Evolutionary conservation across 2,113 vertebrate genomes (phyloP), one percentile per base, ranked within the genome.

Genomic region (Gallinago undulata): DNA sequence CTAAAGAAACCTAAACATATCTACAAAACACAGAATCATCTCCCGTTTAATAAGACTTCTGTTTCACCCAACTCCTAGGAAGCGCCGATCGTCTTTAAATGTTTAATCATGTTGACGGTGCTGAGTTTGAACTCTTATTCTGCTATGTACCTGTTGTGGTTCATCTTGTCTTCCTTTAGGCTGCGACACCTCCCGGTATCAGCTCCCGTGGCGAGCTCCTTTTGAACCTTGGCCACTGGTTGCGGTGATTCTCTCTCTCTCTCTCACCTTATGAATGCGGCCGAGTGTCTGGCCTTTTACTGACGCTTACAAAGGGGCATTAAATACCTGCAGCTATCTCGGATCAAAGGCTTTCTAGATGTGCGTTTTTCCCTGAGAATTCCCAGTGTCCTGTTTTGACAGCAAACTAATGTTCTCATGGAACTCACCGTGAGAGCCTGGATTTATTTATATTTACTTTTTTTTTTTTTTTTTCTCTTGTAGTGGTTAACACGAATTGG

Each of bases 81-180:
- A 19, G 35, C 53, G 4, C 19, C 10, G 21, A 48, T 48, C 48
- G 22, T 48, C 28, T 14, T 41, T 13, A 7, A 37, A 4, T 11
- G 41, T 53, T 67, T 19, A 3, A 2, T 45, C 33, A 0, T 1
- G 24, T 45, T 50, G 10, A 4, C 28, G 13, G 0, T 6, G 25
- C 4, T 2, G 63, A 33, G 50, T 53, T 18, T 21, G 70, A 64
- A 2, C 62, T 53, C 30, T 28, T 39, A 24, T 35, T 14, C 45
- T 15, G 17, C 53, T 37, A 57, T 22, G 21, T 39, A 1, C 19
- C 23, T n/a, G 17, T 15, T 16, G 55, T 19, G 31, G 25, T 31
- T 64, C n/a, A 15, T 48, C 33, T 23, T 8, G 21, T 2, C 13
- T 57, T 33, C 14, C 17, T 25, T 47, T 48, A 17, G 1, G 7